Percentiles rank a stretch among this genome's conserved stretches.
Conservation (phyloP, 2,888 invertebrate genomes). For the Tetragnatha montana region DNA sequence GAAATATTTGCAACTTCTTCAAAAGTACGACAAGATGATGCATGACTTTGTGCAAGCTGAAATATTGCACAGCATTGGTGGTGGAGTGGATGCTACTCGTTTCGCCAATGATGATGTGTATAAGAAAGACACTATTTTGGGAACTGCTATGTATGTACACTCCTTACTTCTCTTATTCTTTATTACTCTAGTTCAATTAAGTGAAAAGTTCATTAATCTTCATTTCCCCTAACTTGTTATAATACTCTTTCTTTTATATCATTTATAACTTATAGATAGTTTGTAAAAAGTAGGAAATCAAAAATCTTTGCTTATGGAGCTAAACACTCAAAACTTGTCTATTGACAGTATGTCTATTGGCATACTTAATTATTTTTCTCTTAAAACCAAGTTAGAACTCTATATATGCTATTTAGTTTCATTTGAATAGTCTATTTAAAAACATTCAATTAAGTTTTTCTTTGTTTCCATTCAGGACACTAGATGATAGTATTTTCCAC, state of each 20-base stretch:
- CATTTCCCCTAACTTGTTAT: too few species aligned
- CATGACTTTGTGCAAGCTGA: conserved; percentile 77
- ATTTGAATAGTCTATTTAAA: background rate
- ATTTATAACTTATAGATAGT: background rate
- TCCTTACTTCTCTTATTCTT: too few species aligned
- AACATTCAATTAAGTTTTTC: background rate
- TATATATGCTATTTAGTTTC: background rate
- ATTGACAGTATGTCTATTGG: too few species aligned
- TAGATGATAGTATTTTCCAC: conserved; percentile 76
- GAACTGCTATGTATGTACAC: conserved; percentile 78
- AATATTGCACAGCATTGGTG: conserved; percentile 76
- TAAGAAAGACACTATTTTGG: conserved; percentile 78
- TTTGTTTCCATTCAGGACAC: conserved; percentile 74
- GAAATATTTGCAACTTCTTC: conserved; percentile 73
- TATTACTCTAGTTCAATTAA: too few species aligned
- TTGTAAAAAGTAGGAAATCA: too few species aligned
- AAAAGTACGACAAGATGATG: conserved; percentile 75
- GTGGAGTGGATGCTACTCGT: conserved; percentile 78
- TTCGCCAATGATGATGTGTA: conserved; percentile 78
- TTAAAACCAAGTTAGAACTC: too few species aligned
- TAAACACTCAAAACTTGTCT: too few species aligned
- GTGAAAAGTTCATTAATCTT: too few species aligned
- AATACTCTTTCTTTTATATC: background rate
- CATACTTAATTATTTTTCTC: too few species aligned
- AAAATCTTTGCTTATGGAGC: too few species aligned